Base-by-base conservation (phyloP, 2,888 invertebrate species). In the Leucoma salicis region DNA sequence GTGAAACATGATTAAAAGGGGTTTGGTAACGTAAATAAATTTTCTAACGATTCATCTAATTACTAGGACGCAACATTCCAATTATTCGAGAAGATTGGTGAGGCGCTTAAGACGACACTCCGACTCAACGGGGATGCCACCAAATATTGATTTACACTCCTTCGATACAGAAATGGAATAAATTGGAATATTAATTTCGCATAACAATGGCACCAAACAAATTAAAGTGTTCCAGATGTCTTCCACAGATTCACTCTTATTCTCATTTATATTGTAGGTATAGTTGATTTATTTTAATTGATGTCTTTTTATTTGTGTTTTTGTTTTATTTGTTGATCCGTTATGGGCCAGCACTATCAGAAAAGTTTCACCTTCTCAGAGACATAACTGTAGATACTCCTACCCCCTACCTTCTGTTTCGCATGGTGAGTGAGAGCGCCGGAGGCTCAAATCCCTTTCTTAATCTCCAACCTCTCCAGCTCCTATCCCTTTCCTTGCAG, bases 171-270 rank as follows among this genome's bases (percentile, higher is more conserved):
- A 82, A 82, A 80, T 82, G 82, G 87, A 88, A 88, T 88, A 87
- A 87, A 87, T 88, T 87, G 82, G 86, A 88, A 88, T 89, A 89
- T 88, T 89, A 89, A 89, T 89, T 87, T 80, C 74, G 82, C 84
- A 82, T 79, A 81, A 87, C 88, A 88, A 87, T 84, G 80, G 71
- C 69, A 70, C 77, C 82, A 81, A 84, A 86, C 85, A 87, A 89
- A 87, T 88, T 87, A 85, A 82, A 86, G 81, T 80, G 77, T 75
- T 79, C 82, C 86, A 87, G 88, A 86, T 88, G 88, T 86, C 85
- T 76, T 73, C 70, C 59, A 68, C 80, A 82, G 86, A 76, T 69
- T 66, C 65, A 66, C 60, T 62, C 74, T 66, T 71, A 74, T 78
- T 80, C 78, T 68, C 74, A 76, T 78, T 78, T 75, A 72, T 79